These are phyloP conservation scores for Isichthys henryi DNA, from an alignment of 2,113 vertebrate species.

Conservation along the genomic window DNA sequence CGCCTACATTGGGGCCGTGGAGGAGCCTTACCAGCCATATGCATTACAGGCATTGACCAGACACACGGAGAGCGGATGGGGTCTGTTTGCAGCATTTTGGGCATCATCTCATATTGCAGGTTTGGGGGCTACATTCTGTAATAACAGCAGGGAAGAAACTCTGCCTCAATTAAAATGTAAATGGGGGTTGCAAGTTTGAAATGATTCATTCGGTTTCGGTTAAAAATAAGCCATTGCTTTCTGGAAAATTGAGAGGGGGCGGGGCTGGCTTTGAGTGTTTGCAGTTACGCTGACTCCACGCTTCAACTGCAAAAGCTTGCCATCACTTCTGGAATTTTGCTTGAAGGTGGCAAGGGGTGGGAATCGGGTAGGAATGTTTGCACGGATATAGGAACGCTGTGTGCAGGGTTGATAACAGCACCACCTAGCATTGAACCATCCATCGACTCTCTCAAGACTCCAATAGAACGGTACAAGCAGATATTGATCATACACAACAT, in stretches of 20 bases:
- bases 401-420: not conserved
- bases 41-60: not conserved
- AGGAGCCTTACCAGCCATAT: not conserved
- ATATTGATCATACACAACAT: conserved; percentile 40
- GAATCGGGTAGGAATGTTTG: conserved; percentile 19
- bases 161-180: conserved; percentile 47
- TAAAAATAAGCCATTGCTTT: conserved; percentile 26
- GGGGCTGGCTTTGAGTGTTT: conserved; percentile 5
- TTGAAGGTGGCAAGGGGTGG: conserved; percentile 25
- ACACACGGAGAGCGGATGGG: not conserved
- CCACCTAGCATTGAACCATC: not conserved
- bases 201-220: conserved; percentile 43
- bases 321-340: conserved; percentile 19
- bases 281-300: conserved; percentile 34
- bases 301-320: conserved; percentile 24
- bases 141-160: conserved; percentile 38
- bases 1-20: not conserved
- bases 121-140: conserved; percentile 20
- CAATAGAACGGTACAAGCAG: conserved; percentile 38
- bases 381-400: not conserved
- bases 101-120: conserved; percentile 5
- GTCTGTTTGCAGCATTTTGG: no score
- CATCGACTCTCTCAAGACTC: not conserved
- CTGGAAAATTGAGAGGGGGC: conserved; percentile 4
- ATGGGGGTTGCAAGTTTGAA: conserved; percentile 37